These are phyloP conservation scores for Pseudomugil gertrudae DNA, from an alignment of 2,797 vertebrate genomes.

Conservation along the genomic window DNA sequence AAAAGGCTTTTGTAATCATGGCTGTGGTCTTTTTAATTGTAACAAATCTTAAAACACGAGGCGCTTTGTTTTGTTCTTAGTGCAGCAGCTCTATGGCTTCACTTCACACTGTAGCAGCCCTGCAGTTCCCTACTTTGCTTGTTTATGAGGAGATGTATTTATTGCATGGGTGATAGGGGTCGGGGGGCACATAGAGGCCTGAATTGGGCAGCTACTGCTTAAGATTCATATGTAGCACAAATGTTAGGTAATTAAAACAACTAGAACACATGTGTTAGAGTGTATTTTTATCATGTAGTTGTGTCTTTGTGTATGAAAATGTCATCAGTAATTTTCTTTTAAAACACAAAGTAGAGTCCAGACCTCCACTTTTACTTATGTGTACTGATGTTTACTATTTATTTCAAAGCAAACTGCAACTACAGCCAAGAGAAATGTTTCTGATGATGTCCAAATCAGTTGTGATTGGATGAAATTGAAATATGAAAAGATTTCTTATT, in stretches of 20 bases:
- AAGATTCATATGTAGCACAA: conserved; percentile 4
- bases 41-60: conserved; percentile 35
- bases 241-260: neutral
- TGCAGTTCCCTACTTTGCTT: conserved; percentile 33
- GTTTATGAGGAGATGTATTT: conserved; percentile 58
- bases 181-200: too few relatives aligned
- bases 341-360: neutral
- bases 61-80: conserved; percentile 28
- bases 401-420: conserved; percentile 19
- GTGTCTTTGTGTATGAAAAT: neutral
- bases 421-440: conserved; percentile 1
- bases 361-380: neutral
- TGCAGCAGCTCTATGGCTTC: conserved; percentile 41
- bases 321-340: too few relatives aligned
- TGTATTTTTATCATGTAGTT: neutral
- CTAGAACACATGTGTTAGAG: conserved; percentile 4
- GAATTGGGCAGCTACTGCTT: neutral
- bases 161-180: conserved; percentile 27
- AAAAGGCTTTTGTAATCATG: conserved; percentile 69
- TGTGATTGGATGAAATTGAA: conserved; percentile 21
- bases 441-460: conserved; percentile 9
- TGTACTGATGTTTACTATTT: conserved; percentile 2
- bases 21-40: conserved; percentile 59
- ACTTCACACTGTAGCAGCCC: conserved; percentile 27
- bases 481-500: conserved; percentile 31